Base-by-base conservation (phyloP, 2,888 invertebrate species). In the Sisyra terminalis region DNA sequence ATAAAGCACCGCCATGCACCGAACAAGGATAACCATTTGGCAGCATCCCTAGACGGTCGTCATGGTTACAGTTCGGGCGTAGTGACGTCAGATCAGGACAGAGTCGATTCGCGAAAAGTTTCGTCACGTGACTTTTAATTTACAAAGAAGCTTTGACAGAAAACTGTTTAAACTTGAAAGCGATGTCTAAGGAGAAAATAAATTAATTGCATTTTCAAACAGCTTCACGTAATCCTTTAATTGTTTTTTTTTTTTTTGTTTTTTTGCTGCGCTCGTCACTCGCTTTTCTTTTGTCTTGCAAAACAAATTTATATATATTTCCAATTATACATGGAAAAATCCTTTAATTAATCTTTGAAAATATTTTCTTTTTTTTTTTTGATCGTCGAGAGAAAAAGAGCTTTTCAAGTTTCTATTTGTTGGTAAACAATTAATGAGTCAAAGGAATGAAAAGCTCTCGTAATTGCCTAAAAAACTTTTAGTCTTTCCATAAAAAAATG, bases 11-110 rank as follows among this genome's bases (percentile, higher is more conserved):
- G 3, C 24, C 24, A 24, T 7, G 7, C 7, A 7, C 7, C 16
- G 18, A 11, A 11, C 10, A 38, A 17, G 9, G 16, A 30, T 10
- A 30, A 30, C 14, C 30, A 10, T 3, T 10, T 16, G 52, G 55
- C 57, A 52, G 55, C 57, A 58, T 58, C 58, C 59, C 60, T 56
- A 56, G 60, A 57, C 56, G 56, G 60, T 60, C 55, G 53, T 57
- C 55, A 58, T 58, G 52, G 57, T 50, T 47, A 60, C 58, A 40
- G 44, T 40, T 42, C 47, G 45, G 44, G 46, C 40, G 37, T 38
- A 14, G 39, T 48, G 46, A 46, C 46, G 46, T 46, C 48, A 48
- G 38, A 16, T 29, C 18, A 30, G 14, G 30, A 15, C 15, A 42
- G 16, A 18, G 31, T 42, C 35, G 15, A 36, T 42, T 35, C 35